Base-by-base conservation (phyloP, 1,140 invertebrate genomes). In the Drepana arcuata region DNA sequence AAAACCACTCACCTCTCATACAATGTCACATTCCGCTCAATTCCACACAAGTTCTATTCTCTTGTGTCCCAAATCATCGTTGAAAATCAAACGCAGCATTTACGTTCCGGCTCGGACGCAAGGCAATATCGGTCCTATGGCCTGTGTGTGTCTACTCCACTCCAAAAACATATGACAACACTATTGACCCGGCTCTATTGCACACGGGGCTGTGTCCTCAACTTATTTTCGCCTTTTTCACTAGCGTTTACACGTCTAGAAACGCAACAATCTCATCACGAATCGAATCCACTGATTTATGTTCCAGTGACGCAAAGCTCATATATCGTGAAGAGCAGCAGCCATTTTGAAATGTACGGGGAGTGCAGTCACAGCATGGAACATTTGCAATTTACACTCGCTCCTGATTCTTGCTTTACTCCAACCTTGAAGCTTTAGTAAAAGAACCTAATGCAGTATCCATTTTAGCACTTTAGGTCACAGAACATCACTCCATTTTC, bases 331-430 rank as follows among this genome's bases (percentile, higher is more conserved):
- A 82, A 79, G 75, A 80, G 67, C 77, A 80, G 77, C 79, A 83
- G 81, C 81, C 81, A 84, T 84, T 83, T 84, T 84, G 81, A 84
- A 84, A 84, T 81, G 78, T 77, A 81, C 73, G 73, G 77, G 75
- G 81, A 83, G 77, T 74, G 67, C 74, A 80, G 75, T 81, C 77
- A 81, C 77, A 79, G 81, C 81, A 83, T 82, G 77, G 75, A 75
- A 84, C 70, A 83, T 78, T 77, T 58, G 68, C 61, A 66, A 71
- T 67, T 79, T 75, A 55, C 46, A 32, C 62, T 61, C 48, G 49
- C 60, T 73, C 61, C 61, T 40, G 61, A 58, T 42, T 58, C 33
- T 69, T 36, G 34, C 31, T 43, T 56, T 42, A 50, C 45, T 59
- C 48, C 30, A 64, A 64, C 62, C 45, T 34, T 60, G 50, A 46